A percentile compares a stretch with the other conserved stretches of the same genome.
Conservation (phyloP, 2,113 vertebrate genomes). For the Tragelaphus strepsiceros region DNA sequence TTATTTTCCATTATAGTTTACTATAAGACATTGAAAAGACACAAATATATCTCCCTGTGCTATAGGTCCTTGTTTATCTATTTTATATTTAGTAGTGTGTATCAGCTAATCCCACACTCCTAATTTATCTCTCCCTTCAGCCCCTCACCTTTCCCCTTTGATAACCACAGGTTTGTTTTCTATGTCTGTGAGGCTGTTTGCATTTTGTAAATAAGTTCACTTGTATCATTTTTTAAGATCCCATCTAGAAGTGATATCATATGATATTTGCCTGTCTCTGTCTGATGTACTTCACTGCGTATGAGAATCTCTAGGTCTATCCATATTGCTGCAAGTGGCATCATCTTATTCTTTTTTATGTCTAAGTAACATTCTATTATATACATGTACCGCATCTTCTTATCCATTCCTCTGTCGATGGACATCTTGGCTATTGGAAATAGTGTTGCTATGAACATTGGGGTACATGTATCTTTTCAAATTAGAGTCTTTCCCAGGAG, state of each 20-base stretch:
- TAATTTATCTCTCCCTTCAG: neutral
- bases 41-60: neutral
- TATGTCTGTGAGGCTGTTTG: neutral
- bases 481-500: neutral
- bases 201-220: neutral
- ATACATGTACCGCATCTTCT: neutral
- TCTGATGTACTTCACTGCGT: neutral
- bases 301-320: neutral
- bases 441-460: neutral
- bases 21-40: neutral
- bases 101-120: neutral
- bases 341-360: neutral
- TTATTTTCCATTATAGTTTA: neutral
- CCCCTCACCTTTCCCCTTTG: neutral
- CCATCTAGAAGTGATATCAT: neutral
- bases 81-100: neutral
- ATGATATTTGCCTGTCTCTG: neutral
- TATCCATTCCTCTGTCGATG: neutral
- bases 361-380: neutral
- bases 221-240: neutral
- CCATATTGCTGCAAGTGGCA: neutral
- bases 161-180: neutral
- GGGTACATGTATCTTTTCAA: neutral
- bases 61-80: neutral
- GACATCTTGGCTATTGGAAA: neutral